Evolutionary conservation across 2,888 invertebrate genomes (phyloP), one percentile per base, ranked within the genome.

Genomic region (Nomada goodeniana): DNA sequence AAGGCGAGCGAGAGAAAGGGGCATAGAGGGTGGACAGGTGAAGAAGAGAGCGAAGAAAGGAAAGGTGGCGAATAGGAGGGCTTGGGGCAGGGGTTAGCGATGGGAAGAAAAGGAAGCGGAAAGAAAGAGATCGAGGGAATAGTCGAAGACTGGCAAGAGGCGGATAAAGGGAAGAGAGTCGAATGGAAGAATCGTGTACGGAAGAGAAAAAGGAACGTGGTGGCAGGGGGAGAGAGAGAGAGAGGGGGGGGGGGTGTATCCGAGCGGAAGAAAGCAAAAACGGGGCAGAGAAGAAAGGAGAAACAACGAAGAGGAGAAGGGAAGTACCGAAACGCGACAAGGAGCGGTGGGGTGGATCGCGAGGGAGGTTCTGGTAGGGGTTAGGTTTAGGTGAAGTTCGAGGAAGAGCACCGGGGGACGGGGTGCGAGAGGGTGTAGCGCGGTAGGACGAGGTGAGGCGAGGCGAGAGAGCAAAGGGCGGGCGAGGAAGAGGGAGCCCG

Each of bases 201-300:
- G 60, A 68, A 78, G 59, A 55, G 67, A 67, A 67, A 57, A 59
- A 36, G 69, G 55, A 71, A 50, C 53, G n/a, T n/a, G n/a, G n/a
- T n/a, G n/a, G n/a, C n/a, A n/a, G n/a, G n/a, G n/a, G n/a, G n/a
- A n/a, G n/a, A n/a, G n/a, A n/a, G n/a, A n/a, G n/a, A n/a, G n/a
- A n/a, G n/a, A n/a, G n/a, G n/a, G n/a, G n/a, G n/a, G 59, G 63
- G 53, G 23, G 55, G 60, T 70, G 60, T 55, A 47, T 70, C 7
- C 59, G 72, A 36, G 64, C 26, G 20, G 80, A 78, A 83, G 76
- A 76, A 80, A 82, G 76, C 57, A 74, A 72, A 81, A 78, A 80
- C 26, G 76, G 76, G 80, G 68, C 71, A 59, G 64, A 61, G 72
- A 81, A 73, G 71, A 65, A 59, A 73, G 71, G 67, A 69, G 83